phyloP scores from a whole-genome alignment of 2,888 invertebrate genomes.

The Mamestra brassicae region DNA sequence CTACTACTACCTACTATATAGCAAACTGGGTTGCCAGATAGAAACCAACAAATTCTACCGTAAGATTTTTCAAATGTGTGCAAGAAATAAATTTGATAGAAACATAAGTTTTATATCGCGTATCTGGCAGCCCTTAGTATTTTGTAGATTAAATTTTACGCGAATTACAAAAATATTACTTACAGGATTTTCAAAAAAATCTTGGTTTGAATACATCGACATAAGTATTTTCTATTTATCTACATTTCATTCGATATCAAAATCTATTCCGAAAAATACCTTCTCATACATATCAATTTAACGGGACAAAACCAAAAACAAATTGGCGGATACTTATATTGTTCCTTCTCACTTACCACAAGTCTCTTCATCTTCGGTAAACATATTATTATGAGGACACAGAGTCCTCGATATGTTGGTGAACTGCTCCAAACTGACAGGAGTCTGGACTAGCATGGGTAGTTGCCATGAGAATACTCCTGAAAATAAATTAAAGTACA shows the following conservation, averaged over 20 bases:
- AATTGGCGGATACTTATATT: background rate
- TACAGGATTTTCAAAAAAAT: too few relatives aligned
- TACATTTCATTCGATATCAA: background rate
- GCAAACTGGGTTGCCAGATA: too few relatives aligned
- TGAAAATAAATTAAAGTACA: slow-evolving; percentile 68
- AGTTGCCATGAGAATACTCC: slow-evolving; percentile 95
- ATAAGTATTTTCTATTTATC: background rate
- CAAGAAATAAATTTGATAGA: too few relatives aligned
- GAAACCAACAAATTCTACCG: too few relatives aligned
- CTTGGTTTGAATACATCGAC: too few relatives aligned
- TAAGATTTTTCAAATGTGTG: too few relatives aligned
- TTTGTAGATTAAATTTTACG: too few relatives aligned
- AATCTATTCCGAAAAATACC: background rate
- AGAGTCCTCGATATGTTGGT: slow-evolving; percentile 91
- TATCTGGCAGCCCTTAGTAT: too few relatives aligned
- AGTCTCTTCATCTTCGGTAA: slow-evolving; percentile 80
- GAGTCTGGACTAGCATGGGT: slow-evolving; percentile 92
- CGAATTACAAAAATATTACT: too few relatives aligned
- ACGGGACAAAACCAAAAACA: background rate
- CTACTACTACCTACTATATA: too few relatives aligned
- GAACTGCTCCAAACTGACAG: slow-evolving; percentile 89
- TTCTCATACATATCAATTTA: background rate
- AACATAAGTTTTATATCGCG: too few relatives aligned
- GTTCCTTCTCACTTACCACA: slow-evolving; percentile 78
- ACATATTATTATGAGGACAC: slow-evolving; percentile 91